phyloP scores from a whole-genome alignment of 1,140 invertebrate species.

The Pogonomyrmex barbatus region DNA sequence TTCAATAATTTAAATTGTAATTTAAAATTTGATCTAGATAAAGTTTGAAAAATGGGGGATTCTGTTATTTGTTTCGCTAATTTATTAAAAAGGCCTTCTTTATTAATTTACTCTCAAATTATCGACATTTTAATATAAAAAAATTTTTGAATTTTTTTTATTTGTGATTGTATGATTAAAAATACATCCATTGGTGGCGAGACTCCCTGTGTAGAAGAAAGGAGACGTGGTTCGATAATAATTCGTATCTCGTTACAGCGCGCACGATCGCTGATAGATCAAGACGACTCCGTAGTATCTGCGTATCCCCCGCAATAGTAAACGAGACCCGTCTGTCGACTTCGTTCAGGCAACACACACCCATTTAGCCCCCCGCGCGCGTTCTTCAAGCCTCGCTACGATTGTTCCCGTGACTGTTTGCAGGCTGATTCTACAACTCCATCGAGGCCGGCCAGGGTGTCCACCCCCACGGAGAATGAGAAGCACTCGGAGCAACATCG shows the following conservation, averaged over 20 bases:
- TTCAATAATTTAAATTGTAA: not conserved
- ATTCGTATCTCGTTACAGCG: conserved; percentile 68
- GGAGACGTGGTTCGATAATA: conserved; percentile 46
- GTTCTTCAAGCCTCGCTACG: conserved; percentile 24
- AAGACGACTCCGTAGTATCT: conserved; percentile 54
- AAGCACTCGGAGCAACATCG: conserved; percentile 56
- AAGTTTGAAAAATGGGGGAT: not conserved
- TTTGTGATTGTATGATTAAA: not conserved
- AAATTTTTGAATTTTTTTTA: not conserved
- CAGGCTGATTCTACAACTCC: conserved; percentile 74
- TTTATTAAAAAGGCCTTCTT: not conserved
- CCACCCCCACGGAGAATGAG: conserved; percentile 72
- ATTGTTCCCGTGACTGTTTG: conserved; percentile 64
- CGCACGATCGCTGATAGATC: conserved; percentile 65
- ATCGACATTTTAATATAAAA: not conserved
- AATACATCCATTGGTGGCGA: conserved; percentile 2
- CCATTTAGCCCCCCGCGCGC: conserved; percentile 8
- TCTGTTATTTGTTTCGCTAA: not conserved
- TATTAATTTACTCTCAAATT: not conserved
- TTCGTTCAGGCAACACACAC: conserved; percentile 50
- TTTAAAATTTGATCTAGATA: not conserved
- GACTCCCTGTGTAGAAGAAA: conserved; percentile 13
- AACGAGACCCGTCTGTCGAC: conserved; percentile 49
- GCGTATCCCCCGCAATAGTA: conserved; percentile 57
- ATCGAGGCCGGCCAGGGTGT: conserved; percentile 70